Evolutionary conservation across 2,888 invertebrate genomes (phyloP), one percentile per base, ranked within the genome.

Genomic region (Heteropelma amictum): DNA sequence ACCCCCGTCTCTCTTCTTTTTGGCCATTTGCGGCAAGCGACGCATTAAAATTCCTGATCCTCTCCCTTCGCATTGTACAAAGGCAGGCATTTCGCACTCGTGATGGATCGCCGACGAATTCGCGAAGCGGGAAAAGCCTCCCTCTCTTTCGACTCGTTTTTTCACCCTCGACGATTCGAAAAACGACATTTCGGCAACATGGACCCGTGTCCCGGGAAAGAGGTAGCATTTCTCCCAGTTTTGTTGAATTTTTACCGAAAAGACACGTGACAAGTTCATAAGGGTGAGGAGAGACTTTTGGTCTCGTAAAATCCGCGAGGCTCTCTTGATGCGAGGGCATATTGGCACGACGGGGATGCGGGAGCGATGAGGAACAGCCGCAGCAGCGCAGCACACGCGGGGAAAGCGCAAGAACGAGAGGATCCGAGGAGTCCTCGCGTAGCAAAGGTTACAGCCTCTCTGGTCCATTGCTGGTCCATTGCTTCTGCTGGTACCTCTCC

Each of bases 41-140:
- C 85, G 84, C 85, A 88, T 88, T 88, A 88, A 88, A 85, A 88
- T 88, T 88, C 87, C 87, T 84, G 84, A 84, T n/a, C n/a, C 82
- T 82, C 82, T 73, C 72, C 78, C 77, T 81, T 79, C 40, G 40
- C n/a, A 56, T 82, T 82, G 72, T 40, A 33, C 42, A 40, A 26
- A 49, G 33, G 19, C 54, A 21, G 80, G 80, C 77, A 80, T 80
- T 82, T 82, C 80, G 83, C 82, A 77, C 81, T 81, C 80, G 80
- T 84, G 85, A 85, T 82, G 83, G 86, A 87, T 87, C 82, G 84
- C 81, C 79, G n/a, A 75, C 8, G 23, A 30, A 12, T 73, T 78
- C 79, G 77, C 77, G 77, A 78, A 60, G 6, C 12, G 19, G 6
- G 14, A 33, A n/a, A n/a, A n/a, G n/a, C n/a, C n/a, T n/a, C n/a